These are phyloP conservation scores for Aphelinus certus DNA, from an alignment of 1,140 invertebrate genomes.

Conservation along the genomic window DNA sequence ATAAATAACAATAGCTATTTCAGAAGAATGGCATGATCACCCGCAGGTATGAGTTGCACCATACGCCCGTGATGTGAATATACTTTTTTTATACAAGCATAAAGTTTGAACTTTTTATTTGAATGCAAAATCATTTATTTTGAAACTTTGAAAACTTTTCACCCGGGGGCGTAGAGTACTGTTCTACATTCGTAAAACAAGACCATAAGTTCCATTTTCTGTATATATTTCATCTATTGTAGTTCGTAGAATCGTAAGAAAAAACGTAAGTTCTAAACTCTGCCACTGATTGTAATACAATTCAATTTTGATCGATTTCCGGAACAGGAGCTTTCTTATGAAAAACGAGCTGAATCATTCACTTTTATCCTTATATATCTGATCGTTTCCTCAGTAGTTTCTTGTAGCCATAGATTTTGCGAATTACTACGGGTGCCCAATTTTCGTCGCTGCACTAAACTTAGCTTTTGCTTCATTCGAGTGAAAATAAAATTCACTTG, in stretches of 20 bases:
- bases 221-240: no score
- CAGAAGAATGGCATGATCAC: no score
- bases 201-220: no score
- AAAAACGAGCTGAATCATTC: constrained; percentile 24
- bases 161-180: no score
- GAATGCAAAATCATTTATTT: no score
- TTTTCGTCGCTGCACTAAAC: background rate
- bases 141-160: no score
- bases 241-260: constrained; percentile 1
- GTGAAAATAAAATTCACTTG: constrained; percentile 28
- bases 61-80: no score
- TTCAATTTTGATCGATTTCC: constrained; percentile 32
- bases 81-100: no score
- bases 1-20: no score
- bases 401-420: constrained; percentile 18
- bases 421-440: background rate
- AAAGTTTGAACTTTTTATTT: no score
- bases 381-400: constrained; percentile 18
- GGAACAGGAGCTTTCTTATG: background rate
- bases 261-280: constrained; percentile 26
- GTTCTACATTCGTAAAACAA: no score
- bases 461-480: background rate
- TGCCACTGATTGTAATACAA: constrained; percentile 29
- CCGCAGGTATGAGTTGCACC: no score
- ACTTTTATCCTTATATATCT: constrained; percentile 28